phyloP scores from a whole-genome alignment of 2,888 invertebrate genomes.

The Napeogenes sylphis region DNA sequence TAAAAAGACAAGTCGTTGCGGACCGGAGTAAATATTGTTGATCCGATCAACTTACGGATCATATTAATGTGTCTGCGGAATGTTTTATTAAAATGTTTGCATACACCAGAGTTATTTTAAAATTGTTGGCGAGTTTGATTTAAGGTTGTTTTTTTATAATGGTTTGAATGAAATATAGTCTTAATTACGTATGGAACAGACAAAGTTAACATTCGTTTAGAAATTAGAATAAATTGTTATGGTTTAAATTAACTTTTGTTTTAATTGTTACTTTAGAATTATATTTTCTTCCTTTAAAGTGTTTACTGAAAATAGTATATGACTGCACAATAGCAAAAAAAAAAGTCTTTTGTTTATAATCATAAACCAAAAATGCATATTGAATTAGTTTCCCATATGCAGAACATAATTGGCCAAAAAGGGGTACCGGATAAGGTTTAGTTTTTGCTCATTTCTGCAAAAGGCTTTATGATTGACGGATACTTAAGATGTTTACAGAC shows the following conservation, averaged over 20 bases:
- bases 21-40: conserved; percentile 63
- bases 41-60: conserved; percentile 42
- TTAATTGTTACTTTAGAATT: too few relatives aligned
- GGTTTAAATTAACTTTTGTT: too few relatives aligned
- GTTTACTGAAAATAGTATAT: too few relatives aligned
- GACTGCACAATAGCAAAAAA: too few relatives aligned
- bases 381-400: conserved; percentile 1
- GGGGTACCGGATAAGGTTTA: conserved; percentile 30
- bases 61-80: conserved; percentile 2
- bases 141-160: not conserved
- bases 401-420: conserved; percentile 10
- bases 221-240: too few relatives aligned
- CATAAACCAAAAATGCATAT: not conserved
- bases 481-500: conserved; percentile 59
- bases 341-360: not conserved
- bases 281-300: too few relatives aligned
- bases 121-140: not conserved
- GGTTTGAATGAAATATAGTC: too few relatives aligned
- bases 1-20: conserved; percentile 59
- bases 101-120: not conserved
- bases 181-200: too few relatives aligned
- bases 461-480: conserved; percentile 49
- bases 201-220: too few relatives aligned
- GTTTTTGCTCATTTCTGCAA: conserved; percentile 34
- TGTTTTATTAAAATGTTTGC: conserved; percentile 2